Base-by-base conservation (phyloP, 1,140 invertebrate genomes). In the Musca vetustissima region DNA sequence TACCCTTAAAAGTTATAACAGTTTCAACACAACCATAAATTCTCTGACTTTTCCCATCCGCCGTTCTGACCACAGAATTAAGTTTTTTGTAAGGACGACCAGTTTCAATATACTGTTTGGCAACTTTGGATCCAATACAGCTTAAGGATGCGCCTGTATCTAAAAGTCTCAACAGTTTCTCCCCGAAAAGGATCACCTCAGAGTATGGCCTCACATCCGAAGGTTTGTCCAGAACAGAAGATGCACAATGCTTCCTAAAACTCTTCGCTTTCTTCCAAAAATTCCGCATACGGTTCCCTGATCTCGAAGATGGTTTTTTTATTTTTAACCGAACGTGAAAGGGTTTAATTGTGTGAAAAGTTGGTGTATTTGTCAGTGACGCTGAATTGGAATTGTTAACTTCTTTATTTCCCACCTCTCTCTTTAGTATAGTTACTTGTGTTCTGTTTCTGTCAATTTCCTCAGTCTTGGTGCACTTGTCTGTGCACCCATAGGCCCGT, bases 81-180 rank as follows among this genome's bases (percentile, higher is more conserved):
- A 66, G 48, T 65, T 25, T 69, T 15, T 47, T 66, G 11, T 28
- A 68, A 1, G 11, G 13, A 43, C 15, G 24, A 17, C 22, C 55
- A 21, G 8, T 15, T 6, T n/a, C 28, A 50, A n/a, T 15, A 24
- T 6, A 13, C 17, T 25, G 8, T 4, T 50, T 69, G 4, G 64
- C 19, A 24, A 48, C 4, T 11, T 49, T 49, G 4, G 28, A 28
- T 8, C 59, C 69, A 1, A 70, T 66, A 14, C 70, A 57, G 21
- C 68, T 70, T 50, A 70, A 67, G 14, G 69, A 69, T 22, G 68
- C 64, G 0, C 68, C 70, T 15, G 64, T 67, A 25, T 72, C 64
- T 47, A 68, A 21, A 2, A 70, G 50, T 3, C 32, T 32, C 36
- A 48, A n/a, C 14, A 55, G 48, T 19, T 4, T 19, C 4, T 57